Conservation (phyloP, 2,797 vertebrate genomes). For the Coilia nasus region DNA sequence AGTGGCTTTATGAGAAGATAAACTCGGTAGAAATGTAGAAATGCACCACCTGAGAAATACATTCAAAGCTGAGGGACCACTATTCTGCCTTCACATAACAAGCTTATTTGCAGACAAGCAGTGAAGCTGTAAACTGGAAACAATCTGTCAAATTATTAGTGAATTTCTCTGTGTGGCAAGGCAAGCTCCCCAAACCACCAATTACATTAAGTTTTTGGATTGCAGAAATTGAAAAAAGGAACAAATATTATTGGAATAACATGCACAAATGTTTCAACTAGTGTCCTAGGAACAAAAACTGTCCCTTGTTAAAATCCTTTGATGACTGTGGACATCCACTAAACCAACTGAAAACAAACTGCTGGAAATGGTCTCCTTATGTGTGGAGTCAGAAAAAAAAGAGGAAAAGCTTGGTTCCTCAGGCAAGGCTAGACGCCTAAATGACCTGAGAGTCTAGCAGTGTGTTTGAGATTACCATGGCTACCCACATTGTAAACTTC, state of each 20-base stretch:
- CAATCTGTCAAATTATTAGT: constrained; percentile 45
- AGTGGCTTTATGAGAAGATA: neutral
- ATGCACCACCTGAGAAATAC: neutral
- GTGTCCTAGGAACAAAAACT: neutral
- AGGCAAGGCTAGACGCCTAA: neutral
- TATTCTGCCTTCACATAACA: neutral
- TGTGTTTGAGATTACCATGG: constrained; percentile 6
- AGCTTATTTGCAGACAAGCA: neutral
- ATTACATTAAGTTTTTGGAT: neutral
- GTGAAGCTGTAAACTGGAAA: constrained; percentile 58
- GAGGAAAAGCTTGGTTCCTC: neutral
- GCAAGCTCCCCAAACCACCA: neutral
- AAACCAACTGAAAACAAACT: neutral
- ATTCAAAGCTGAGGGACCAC: neutral
- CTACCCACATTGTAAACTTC: constrained; percentile 9
- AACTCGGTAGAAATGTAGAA: neutral
- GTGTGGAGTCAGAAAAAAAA: neutral
- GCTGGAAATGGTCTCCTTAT: neutral
- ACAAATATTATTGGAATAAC: constrained; percentile 2
- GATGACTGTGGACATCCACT: neutral
- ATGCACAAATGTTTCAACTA: neutral
- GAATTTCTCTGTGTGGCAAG: neutral
- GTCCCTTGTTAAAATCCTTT: neutral
- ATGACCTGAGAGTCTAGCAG: neutral
- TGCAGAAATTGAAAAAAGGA: constrained; percentile 1